Base-by-base conservation (phyloP, 2,888 invertebrate species). In the Strigamia crassipes region DNA sequence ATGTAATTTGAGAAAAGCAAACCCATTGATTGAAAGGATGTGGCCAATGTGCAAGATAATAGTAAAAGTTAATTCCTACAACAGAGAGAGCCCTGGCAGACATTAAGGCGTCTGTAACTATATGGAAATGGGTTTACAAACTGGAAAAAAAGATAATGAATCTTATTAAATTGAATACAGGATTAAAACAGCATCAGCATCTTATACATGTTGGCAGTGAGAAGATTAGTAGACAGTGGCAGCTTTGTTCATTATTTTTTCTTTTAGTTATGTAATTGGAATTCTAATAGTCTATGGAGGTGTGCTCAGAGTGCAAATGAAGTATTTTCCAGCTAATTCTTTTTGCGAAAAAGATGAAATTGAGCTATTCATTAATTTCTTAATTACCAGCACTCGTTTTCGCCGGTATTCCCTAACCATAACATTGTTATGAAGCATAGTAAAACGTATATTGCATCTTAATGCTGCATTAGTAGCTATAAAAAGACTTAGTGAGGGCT, bases 1-100 rank as follows among this genome's bases (percentile, higher is more conserved):
- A n/a, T 51, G 51, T 51, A 51, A 51, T 51, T 51, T 51, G 51
- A 51, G 51, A 51, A 51, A 51, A 51, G 51, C 51, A n/a, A 51
- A 51, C 15, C n/a, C 51, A 51, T 51, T 51, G 51, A 51, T 51
- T 51, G 51, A 51, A 51, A 51, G 51, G 51, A 51, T 51, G 51
- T 51, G 51, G 51, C 51, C 51, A 51, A 51, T 51, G 4, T 9
- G 10, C 51, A 51, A 51, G 51, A 51, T 9, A 51, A 51, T 51
- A n/a, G 51, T 9, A 51, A 51, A 51, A 51, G 51, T 51, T 51
- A 51, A 51, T 51, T n/a, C n/a, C n/a, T n/a, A n/a, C n/a, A n/a
- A n/a, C n/a, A n/a, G n/a, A n/a, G n/a, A n/a, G n/a, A n/a, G n/a
- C n/a, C n/a, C n/a, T n/a, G 10, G n/a, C 15, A 51, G n/a, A 51